Percentiles rank a stretch among this genome's conserved stretches.
phyloP scores from a whole-genome alignment of 2,888 invertebrate species.

The Catocala sponsa region DNA sequence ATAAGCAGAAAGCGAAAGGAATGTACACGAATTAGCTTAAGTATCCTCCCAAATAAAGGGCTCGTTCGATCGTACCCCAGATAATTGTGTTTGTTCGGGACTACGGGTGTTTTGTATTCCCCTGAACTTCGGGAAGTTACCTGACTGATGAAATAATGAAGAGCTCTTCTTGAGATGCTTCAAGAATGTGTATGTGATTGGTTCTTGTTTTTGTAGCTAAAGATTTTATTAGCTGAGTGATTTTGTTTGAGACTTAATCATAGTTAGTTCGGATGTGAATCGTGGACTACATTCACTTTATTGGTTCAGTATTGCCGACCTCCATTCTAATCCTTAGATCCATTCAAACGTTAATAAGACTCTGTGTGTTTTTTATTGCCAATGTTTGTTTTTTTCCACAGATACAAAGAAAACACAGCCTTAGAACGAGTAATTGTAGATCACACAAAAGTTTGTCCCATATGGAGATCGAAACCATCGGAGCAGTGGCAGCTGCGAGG shows the following conservation, averaged over 20 bases:
- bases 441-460: too few species aligned
- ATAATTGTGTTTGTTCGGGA: slow-evolving; percentile 51
- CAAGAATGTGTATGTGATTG: slow-evolving; percentile 22
- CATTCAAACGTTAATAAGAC: too few species aligned
- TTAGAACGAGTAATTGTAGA: too few species aligned
- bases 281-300: too few species aligned
- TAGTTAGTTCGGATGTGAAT: neutral
- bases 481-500: too few species aligned
- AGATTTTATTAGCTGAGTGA: neutral
- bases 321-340: too few species aligned
- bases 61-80: slow-evolving; percentile 22
- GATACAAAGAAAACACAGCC: too few species aligned
- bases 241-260: slow-evolving; percentile 3
- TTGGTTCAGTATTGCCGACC: too few species aligned
- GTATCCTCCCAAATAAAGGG: slow-evolving; percentile 42
- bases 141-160: slow-evolving; percentile 47
- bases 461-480: too few species aligned
- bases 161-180: slow-evolving; percentile 9
- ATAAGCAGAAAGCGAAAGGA: slow-evolving; percentile 14
- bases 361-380: too few species aligned
- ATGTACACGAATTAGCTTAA: slow-evolving; percentile 41
- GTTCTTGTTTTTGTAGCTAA: slow-evolving; percentile 24
- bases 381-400: too few species aligned
- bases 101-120: slow-evolving; percentile 40
- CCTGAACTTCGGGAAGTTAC: slow-evolving; percentile 18